A percentile compares a stretch with the other conserved stretches of the same genome.
Evolutionary conservation across 2,113 vertebrate species (phyloP).

Genomic region (Lepus americanus): DNA sequence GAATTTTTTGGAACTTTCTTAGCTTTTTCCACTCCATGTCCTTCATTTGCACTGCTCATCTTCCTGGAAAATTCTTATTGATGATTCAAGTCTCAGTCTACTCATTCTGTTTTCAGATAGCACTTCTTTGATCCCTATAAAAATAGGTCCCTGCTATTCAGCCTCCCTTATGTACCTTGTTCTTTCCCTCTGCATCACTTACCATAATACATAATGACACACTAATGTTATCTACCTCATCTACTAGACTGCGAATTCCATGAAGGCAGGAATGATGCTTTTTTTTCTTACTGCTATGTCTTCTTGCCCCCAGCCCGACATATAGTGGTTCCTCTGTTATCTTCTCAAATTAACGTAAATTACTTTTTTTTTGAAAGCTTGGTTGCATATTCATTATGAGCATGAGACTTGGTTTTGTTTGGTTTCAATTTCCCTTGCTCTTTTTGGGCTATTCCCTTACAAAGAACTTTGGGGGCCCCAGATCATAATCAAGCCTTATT

Average conservation of each 20-base stretch:
- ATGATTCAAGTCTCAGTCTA: not conserved
- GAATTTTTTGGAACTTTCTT: not conserved
- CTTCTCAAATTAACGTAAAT: not conserved
- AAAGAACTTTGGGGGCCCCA: not conserved
- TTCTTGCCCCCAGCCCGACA: not conserved
- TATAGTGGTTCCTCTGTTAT: not conserved
- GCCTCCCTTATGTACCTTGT: not conserved
- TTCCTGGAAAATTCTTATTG: slow-evolving; percentile 3
- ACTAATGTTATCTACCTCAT: not conserved
- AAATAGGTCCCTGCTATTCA: not conserved
- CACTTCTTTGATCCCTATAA: not conserved
- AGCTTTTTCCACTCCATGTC: not conserved
- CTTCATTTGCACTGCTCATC: not conserved
- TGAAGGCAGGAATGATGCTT: not conserved
- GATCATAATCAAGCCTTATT: not conserved
- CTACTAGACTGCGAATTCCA: not conserved
- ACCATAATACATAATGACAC: not conserved
- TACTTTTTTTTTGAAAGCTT: not conserved
- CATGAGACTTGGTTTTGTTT: slow-evolving; percentile 19
- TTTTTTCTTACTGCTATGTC: not conserved
- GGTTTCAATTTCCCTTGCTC: not conserved
- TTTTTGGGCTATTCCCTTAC: not conserved
- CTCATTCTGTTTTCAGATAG: not conserved
- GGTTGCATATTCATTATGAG: slow-evolving; percentile 19
- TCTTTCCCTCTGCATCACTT: not conserved